Evolutionary conservation across 2,888 invertebrate genomes (phyloP).

Genomic region (Clivina fossor): DNA sequence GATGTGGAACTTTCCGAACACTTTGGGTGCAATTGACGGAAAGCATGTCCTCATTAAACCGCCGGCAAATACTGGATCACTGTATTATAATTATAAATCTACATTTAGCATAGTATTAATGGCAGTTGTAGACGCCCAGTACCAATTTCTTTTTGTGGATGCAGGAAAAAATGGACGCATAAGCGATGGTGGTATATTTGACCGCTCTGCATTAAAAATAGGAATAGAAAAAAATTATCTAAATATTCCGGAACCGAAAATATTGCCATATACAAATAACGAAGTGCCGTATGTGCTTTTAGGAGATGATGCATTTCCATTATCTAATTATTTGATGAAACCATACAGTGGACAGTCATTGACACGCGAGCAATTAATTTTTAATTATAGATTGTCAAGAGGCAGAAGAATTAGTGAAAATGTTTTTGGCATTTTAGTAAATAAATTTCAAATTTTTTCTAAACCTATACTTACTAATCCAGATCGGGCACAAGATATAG

Average conservation of each 20-base stretch:
- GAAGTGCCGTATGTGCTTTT: constrained; percentile 29
- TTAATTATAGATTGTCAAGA: constrained; percentile 39
- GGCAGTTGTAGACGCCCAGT: constrained; percentile 8
- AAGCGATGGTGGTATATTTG: constrained; percentile 21
- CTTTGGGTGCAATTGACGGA: constrained; percentile 39
- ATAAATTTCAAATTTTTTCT: constrained; percentile 39
- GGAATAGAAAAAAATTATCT: constrained; percentile 1
- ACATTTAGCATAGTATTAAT: constrained; percentile 4
- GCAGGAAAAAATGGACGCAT: constrained; percentile 10
- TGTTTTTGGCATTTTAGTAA: constrained; percentile 39
- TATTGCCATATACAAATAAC: constrained; percentile 4
- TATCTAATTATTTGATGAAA: constrained; percentile 38
- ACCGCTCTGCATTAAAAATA: background rate
- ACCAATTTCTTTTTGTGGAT: constrained; percentile 8
- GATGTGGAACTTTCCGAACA: constrained; percentile 41
- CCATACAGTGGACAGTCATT: constrained; percentile 24
- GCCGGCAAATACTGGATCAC: constrained; percentile 1
- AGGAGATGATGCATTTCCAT: constrained; percentile 41
- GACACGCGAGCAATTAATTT: constrained; percentile 34
- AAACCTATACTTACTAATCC: constrained; percentile 26
- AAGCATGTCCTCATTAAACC: constrained; percentile 35
- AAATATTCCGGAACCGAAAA: background rate
- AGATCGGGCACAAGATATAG: constrained; percentile 23
- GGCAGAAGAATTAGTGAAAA: constrained; percentile 40
- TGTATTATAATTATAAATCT: constrained; percentile 15